A percentile compares a stretch with the other conserved stretches of the same genome.
Conservation (phyloP, 2,113 vertebrate species). For the Dipodomys merriami region DNA sequence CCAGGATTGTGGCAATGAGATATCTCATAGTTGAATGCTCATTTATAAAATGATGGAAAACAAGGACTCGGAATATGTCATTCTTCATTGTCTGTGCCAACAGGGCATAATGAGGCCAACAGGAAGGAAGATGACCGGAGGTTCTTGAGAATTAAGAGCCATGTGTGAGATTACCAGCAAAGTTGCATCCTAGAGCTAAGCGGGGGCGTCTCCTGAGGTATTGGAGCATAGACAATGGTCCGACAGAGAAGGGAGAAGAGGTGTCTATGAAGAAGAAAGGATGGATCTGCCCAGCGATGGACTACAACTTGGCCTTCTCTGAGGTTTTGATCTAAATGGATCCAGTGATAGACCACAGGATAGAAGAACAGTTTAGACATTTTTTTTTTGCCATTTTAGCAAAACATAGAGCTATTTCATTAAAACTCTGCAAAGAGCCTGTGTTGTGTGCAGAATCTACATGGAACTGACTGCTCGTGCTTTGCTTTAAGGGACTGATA, state of each 20-base stretch:
- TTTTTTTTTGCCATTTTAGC: not conserved
- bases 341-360: not conserved
- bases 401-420: not conserved
- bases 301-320: not conserved
- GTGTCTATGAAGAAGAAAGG: not conserved
- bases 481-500: constrained; percentile 10
- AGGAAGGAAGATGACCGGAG: not conserved
- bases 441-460: not conserved
- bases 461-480: not conserved
- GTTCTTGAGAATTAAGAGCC: not conserved
- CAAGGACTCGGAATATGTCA: not conserved
- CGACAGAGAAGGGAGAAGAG: accelerated
- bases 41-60: not conserved
- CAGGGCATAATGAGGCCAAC: not conserved
- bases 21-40: not conserved
- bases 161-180: not conserved
- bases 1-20: not conserved
- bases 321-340: not conserved
- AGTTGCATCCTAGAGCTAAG: not conserved
- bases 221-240: not conserved
- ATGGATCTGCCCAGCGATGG: accelerated
- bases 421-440: not conserved
- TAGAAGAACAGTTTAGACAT: not conserved
- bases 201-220: not conserved
- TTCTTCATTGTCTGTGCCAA: not conserved